Percentiles rank a stretch among this genome's conserved stretches.
phyloP scores from a whole-genome alignment of 2,113 vertebrate species.

The Lepus europaeus region DNA sequence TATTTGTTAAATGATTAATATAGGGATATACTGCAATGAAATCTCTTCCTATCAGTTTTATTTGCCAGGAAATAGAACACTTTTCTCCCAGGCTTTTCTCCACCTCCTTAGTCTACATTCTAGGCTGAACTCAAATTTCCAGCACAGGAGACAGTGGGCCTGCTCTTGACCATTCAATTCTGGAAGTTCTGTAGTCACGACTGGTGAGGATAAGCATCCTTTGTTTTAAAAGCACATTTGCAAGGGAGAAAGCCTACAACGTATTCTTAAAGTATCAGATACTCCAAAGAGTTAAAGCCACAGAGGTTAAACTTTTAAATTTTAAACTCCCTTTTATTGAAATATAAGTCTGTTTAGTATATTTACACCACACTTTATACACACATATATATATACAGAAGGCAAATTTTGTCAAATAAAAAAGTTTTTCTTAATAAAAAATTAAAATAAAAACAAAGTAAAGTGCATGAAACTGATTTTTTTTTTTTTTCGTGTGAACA shows the following conservation, averaged over 20 bases:
- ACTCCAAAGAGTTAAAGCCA: background rate
- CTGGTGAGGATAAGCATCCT: background rate
- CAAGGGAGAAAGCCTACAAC: too few species aligned
- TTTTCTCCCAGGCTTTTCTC: background rate
- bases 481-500: slow-evolving; percentile 75
- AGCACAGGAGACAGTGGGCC: background rate
- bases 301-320: slow-evolving; percentile 80
- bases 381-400: slow-evolving; percentile 88
- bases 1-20: slow-evolving; percentile 52
- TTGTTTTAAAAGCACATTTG: slow-evolving; percentile 63
- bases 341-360: slow-evolving; percentile 90
- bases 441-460: slow-evolving; percentile 89
- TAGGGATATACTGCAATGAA: slow-evolving; percentile 46
- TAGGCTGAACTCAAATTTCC: slow-evolving; percentile 50
- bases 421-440: slow-evolving; percentile 86
- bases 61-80: slow-evolving; percentile 70
- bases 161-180: slow-evolving; percentile 43
- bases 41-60: slow-evolving; percentile 72
- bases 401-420: slow-evolving; percentile 87
- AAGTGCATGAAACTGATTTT: slow-evolving; percentile 88
- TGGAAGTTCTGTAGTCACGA: background rate
- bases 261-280: background rate
- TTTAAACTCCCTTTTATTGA: slow-evolving; percentile 89
- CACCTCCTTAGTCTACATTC: background rate
- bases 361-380: slow-evolving; percentile 88